These are phyloP conservation scores for Chaetophractus vellerosus DNA, from an alignment of 2,797 vertebrate species.

Conservation along the genomic window DNA sequence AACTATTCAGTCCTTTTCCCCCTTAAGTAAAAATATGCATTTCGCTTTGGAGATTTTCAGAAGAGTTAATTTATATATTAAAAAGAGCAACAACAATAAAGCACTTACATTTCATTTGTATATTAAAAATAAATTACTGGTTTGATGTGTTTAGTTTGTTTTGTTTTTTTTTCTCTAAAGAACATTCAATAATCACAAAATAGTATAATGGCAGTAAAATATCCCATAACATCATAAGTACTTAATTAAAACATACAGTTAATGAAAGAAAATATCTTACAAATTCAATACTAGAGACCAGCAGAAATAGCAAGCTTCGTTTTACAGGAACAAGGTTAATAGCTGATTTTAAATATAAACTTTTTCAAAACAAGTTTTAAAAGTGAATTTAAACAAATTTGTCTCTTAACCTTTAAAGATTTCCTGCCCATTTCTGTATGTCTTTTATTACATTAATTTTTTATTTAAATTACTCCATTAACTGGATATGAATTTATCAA, in stretches of 20 bases:
- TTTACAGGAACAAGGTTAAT: slow-evolving; percentile 82
- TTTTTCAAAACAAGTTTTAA: slow-evolving; percentile 87
- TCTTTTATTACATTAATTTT: slow-evolving; percentile 95
- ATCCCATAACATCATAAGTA: slow-evolving; percentile 10
- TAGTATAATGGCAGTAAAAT: slow-evolving; percentile 58
- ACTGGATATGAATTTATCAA: slow-evolving; percentile 95
- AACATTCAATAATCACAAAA: slow-evolving; percentile 72
- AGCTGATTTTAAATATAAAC: slow-evolving; percentile 85
- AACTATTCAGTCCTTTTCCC: slow-evolving; percentile 61
- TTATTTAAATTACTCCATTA: slow-evolving; percentile 97
- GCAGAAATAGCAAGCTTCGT: slow-evolving; percentile 69
- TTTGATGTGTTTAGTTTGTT: slow-evolving; percentile 51
- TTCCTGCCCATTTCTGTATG: slow-evolving; percentile 91
- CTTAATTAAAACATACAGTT: slow-evolving; percentile 77
- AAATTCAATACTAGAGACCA: slow-evolving; percentile 64
- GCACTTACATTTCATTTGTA: slow-evolving; percentile 73
- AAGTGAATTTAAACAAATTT: slow-evolving; percentile 92
- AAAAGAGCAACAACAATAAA: slow-evolving; percentile 30
- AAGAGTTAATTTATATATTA: not conserved
- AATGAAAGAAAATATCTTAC: slow-evolving; percentile 60
- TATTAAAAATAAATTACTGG: slow-evolving; percentile 68
- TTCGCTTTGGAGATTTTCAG: slow-evolving; percentile 65
- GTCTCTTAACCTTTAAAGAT: slow-evolving; percentile 93
- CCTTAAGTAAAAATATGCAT: slow-evolving; percentile 74
- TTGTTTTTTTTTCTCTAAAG: slow-evolving; percentile 78